Conservation (phyloP, 2,888 invertebrate species). For the Amblyjoppa fuscipennis region DNA sequence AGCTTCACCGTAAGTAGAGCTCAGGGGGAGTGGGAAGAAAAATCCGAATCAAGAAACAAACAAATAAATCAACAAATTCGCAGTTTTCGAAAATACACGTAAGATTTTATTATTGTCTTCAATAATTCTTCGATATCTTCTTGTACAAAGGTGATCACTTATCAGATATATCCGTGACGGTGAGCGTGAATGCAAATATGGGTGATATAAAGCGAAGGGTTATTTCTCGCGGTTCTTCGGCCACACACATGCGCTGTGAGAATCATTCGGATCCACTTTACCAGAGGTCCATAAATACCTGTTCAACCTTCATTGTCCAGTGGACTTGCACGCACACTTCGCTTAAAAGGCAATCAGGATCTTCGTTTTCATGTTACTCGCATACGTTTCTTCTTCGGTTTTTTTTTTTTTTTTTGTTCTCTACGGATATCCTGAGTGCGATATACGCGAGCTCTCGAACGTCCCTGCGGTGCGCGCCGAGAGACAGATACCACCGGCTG, state of each 20-base stretch:
- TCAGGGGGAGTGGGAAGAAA: no score
- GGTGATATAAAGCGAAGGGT: background rate
- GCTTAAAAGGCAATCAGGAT: constrained; percentile 52
- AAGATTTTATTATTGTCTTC: constrained; percentile 2
- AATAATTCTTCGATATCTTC: constrained; percentile 17
- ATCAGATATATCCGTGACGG: constrained; percentile 10
- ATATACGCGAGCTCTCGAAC: constrained; percentile 17
- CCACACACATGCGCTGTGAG: constrained; percentile 4
- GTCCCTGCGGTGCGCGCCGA: constrained; percentile 1
- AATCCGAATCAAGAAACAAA: background rate
- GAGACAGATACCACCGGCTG: background rate
- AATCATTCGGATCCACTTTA: constrained; percentile 34
- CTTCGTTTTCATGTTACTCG: constrained; percentile 29
- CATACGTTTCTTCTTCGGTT: constrained; percentile 14
- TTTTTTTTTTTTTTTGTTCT: constrained; percentile 7
- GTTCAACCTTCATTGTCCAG: constrained; percentile 49
- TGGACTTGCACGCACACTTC: constrained; percentile 17
- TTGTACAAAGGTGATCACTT: constrained; percentile 7
- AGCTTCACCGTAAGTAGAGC: no score
- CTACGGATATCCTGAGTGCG: constrained; percentile 8
- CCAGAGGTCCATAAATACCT: constrained; percentile 44
- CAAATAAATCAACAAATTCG: no score
- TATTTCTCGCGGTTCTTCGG: background rate
- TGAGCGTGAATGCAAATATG: constrained; percentile 28
- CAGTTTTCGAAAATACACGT: background rate